Conservation (phyloP, 2,888 invertebrate species). For the Oscheius sp. region DNA sequence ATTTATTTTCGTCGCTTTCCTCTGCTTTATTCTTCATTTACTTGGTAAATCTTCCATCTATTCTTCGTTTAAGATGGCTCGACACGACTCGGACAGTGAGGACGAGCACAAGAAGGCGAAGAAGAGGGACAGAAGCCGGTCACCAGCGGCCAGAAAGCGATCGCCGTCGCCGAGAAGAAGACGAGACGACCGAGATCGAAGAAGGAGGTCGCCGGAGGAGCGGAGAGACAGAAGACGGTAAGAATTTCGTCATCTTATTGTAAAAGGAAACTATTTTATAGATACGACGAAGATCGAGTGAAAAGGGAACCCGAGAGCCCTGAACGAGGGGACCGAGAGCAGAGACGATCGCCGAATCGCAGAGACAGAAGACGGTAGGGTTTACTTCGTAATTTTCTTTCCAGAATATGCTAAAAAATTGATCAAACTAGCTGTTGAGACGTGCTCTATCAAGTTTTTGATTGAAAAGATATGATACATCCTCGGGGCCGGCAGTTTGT, state of each 20-base stretch:
- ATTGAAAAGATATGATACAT: too few species aligned
- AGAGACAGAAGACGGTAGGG: neutral
- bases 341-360: slow-evolving; percentile 20
- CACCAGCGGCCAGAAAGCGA: slow-evolving; percentile 12
- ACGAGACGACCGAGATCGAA: slow-evolving; percentile 18
- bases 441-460: too few species aligned
- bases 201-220: slow-evolving; percentile 12
- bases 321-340: neutral
- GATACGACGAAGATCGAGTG: slow-evolving; percentile 5
- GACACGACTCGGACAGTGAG: slow-evolving; percentile 10
- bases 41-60: too few species aligned
- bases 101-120: neutral
- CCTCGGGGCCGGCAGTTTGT: too few species aligned
- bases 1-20: too few species aligned
- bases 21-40: too few species aligned
- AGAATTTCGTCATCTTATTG: too few species aligned
- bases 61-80: neutral
- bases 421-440: too few species aligned
- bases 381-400: too few species aligned
- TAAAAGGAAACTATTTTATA: too few species aligned
- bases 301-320: slow-evolving; percentile 31
- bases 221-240: neutral
- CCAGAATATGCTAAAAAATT: too few species aligned
- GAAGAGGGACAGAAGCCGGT: neutral
- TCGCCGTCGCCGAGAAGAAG: slow-evolving; percentile 25